phyloP scores from a whole-genome alignment of 2,113 vertebrate species.

The Gymnobelideus leadbeateri region DNA sequence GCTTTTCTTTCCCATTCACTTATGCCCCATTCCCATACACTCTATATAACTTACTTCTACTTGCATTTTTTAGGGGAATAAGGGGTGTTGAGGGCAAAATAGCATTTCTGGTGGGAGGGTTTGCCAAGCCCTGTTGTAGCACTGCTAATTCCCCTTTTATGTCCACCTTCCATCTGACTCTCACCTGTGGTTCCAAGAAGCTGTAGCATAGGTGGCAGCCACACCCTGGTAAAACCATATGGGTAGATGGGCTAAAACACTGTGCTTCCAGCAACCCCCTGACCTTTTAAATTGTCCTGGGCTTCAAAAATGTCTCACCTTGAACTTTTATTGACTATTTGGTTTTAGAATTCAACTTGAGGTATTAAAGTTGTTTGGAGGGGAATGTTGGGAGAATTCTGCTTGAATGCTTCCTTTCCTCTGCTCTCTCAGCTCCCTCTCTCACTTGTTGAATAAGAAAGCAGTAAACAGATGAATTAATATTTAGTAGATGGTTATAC shows the following conservation, averaged over 20 bases:
- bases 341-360: not conserved
- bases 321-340: not conserved
- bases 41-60: too few relatives aligned
- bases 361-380: not conserved
- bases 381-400: not conserved
- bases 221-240: not conserved
- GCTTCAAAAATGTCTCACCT: not conserved
- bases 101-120: too few relatives aligned
- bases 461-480: not conserved
- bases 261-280: not conserved
- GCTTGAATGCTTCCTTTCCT: not conserved
- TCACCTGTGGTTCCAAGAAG: too few relatives aligned
- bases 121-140: too few relatives aligned
- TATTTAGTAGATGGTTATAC: not conserved
- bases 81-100: too few relatives aligned
- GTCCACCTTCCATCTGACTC: too few relatives aligned
- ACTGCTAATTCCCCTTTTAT: too few relatives aligned
- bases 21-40: too few relatives aligned
- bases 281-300: not conserved
- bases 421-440: not conserved
- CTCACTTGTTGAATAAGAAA: not conserved
- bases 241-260: not conserved
- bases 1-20: too few relatives aligned
- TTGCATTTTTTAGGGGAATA: too few relatives aligned
- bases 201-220: too few relatives aligned